Percentiles rank a stretch among this genome's conserved stretches.
These are phyloP conservation scores for Poeciliopsis occidentalis DNA, from an alignment of 2,113 vertebrate genomes.

Conservation along the genomic window DNA sequence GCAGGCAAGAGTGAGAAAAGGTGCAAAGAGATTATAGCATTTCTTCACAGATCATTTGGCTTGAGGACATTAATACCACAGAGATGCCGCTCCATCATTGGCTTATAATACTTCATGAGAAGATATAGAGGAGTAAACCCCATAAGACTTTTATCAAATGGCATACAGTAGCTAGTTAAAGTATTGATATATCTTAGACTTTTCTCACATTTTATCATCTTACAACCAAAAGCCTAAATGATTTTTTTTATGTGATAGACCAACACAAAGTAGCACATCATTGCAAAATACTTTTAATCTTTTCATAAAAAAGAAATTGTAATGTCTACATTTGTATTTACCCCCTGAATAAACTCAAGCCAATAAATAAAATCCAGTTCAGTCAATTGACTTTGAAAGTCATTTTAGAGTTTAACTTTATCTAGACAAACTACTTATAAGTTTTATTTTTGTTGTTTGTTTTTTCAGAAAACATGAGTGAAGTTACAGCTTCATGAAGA, in stretches of 20 bases:
- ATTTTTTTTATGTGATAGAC: not conserved
- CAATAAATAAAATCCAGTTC: not conserved
- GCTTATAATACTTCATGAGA: not conserved
- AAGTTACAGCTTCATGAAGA: not conserved
- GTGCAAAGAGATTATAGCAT: constrained; percentile 3
- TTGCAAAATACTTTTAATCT: too few species aligned
- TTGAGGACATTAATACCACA: constrained; percentile 18
- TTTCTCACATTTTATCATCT: not conserved
- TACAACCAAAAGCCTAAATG: not conserved
- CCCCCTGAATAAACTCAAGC: too few species aligned
- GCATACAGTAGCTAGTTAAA: not conserved
- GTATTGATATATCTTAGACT: not conserved
- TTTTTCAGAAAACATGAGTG: not conserved
- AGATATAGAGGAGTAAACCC: constrained; percentile 21
- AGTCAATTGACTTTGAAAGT: too few species aligned
- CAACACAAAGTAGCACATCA: not conserved
- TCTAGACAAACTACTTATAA: not conserved
- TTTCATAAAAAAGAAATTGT: too few species aligned
- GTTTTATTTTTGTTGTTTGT: too few species aligned
- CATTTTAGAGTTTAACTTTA: too few species aligned
- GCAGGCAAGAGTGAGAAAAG: constrained; percentile 7
- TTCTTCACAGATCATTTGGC: constrained; percentile 13
- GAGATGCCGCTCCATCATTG: constrained; percentile 1
- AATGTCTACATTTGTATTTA: not conserved
- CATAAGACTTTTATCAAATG: constrained; percentile 49